Base-by-base conservation (phyloP, 2,888 invertebrate species). In the Cryptocephalus moraei region DNA sequence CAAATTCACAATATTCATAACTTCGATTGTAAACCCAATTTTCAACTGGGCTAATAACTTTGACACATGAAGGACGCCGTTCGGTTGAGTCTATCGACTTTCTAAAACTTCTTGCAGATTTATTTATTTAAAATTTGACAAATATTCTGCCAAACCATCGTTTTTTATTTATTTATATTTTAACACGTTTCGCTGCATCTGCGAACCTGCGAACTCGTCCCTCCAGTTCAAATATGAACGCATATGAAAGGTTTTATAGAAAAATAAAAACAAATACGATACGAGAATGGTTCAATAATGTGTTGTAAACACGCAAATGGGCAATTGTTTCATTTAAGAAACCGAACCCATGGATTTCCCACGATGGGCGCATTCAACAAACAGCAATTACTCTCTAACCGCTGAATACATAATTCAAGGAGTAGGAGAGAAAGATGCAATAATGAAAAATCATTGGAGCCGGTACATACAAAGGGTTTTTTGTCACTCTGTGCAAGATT, bases 271-370 rank as follows among this genome's bases (percentile, higher is more conserved):
- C 66, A 66, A 68, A 68, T 63, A 66, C 60, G 60, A 62, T 61
- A 64, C 63, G 63, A 65, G 66, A 65, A 65, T 62, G 63, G 63
- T 65, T 66, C 67, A 68, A 69, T 70, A 69, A 70, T 70, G 67
- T 65, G 69, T 67, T 68, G 67, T 68, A 67, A 67, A 68, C 69
- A 69, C 69, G 70, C 69, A 70, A 69, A 63, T 67, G 56, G 64
- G 68, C 69, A 70, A 70, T 70, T 70, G 70, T 70, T 69, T 70
- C 65, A 70, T 70, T 69, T 69, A 66, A 67, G 65, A 66, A 36
- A 64, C 59, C 61, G 61, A 56, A 59, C 58, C 63, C 55, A 54
- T 55, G 57, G 58, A 61, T 62, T 65, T 67, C 67, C 70, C 70
- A 70, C 69, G 70, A 68, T 66, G 63, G 62, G 61, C 62, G 61